Conservation (phyloP, 2,113 vertebrate species). For the Onychostruthus taczanowskii region DNA sequence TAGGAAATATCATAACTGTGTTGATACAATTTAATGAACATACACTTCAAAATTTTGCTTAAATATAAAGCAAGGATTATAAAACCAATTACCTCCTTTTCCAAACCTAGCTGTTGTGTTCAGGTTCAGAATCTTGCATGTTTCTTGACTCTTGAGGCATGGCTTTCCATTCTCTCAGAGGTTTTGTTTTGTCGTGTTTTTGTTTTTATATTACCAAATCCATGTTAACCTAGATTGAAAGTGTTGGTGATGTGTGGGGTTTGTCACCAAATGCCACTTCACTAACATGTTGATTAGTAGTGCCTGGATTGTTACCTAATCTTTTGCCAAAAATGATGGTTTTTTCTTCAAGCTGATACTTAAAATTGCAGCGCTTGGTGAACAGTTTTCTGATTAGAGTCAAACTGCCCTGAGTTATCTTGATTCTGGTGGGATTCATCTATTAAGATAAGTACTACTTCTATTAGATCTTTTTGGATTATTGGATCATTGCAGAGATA, state of each 20-base stretch:
- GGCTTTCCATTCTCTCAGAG: not conserved
- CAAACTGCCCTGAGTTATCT: not conserved
- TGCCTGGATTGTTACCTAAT: not conserved
- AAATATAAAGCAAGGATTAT: not conserved
- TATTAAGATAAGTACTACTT: conserved; percentile 17
- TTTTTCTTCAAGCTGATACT: not conserved
- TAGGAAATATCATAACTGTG: not conserved
- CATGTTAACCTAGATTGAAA: not conserved
- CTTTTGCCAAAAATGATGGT: not conserved
- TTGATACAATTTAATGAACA: not conserved
- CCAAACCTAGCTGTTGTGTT: not conserved
- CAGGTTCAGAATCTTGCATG: not conserved
- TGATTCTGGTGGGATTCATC: conserved; percentile 2
- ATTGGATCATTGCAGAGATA: conserved; percentile 4
- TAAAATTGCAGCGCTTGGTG: not conserved
- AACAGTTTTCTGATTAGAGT: not conserved
- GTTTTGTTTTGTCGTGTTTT: not conserved
- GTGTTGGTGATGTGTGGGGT: not conserved
- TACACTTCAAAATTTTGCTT: not conserved
- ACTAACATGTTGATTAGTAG: not conserved
- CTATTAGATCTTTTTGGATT: not conserved
- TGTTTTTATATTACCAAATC: not conserved
- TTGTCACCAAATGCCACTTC: not conserved
- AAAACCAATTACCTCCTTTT: not conserved
- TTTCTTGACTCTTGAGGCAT: not conserved